Conservation (phyloP, 2,113 vertebrate genomes). For the Malurus cyaneus region DNA sequence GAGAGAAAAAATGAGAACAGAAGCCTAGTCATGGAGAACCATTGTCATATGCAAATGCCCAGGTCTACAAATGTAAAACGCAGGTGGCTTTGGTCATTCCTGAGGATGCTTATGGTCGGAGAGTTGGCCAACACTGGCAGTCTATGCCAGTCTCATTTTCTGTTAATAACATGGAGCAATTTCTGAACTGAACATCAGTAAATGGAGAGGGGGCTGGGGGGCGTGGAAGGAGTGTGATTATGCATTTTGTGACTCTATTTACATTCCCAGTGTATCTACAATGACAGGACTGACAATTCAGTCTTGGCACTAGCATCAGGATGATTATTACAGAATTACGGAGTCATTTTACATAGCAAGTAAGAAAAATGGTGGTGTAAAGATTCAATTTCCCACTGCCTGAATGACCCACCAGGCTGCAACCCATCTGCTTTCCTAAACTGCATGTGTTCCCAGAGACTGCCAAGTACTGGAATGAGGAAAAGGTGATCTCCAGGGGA, state of each 20-base stretch:
- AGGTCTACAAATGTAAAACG: not conserved
- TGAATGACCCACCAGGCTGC: not conserved
- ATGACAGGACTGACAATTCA: not conserved
- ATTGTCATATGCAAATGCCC: not conserved
- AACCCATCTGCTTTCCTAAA: constrained; percentile 25
- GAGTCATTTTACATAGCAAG: not conserved
- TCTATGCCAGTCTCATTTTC: not conserved
- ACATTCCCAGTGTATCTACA: not conserved
- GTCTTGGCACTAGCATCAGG: not conserved
- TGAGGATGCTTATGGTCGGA: not conserved
- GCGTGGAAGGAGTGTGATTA: no score
- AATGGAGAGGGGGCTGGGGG: accelerated
- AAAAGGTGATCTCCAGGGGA: not conserved
- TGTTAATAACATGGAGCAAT: not conserved
- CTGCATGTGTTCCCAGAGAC: not conserved
- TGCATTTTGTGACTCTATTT: not conserved
- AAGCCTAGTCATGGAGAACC: not conserved
- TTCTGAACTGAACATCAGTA: not conserved
- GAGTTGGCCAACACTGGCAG: not conserved
- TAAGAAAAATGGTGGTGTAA: not conserved
- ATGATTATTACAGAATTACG: not conserved
- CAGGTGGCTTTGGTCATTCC: not conserved
- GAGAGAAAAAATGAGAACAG: not conserved
- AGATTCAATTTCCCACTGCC: not conserved
- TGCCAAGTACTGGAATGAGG: not conserved